Evolutionary conservation across 2,113 vertebrate species (phyloP).

Genomic region (Peucedramus taeniatus): DNA sequence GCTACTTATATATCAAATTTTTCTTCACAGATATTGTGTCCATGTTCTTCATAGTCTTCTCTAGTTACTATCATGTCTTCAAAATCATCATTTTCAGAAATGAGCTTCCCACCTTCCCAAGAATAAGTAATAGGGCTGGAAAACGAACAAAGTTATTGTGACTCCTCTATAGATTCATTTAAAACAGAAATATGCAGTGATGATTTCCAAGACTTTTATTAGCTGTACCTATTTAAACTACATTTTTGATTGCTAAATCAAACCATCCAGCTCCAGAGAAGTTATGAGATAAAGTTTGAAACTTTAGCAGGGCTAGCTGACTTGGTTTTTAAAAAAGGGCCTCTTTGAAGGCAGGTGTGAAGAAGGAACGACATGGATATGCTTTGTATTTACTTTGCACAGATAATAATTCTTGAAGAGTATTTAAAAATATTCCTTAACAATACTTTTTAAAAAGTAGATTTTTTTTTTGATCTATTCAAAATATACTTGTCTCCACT

Average conservation of each 20-base stretch:
- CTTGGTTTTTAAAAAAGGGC: neutral
- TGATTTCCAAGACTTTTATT: neutral
- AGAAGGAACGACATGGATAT: neutral
- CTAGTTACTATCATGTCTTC: conserved; percentile 95
- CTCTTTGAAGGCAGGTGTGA: neutral
- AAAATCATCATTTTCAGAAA: conserved; percentile 93
- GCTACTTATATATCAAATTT: conserved; percentile 92
- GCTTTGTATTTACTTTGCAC: neutral
- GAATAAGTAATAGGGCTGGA: conserved; percentile 89
- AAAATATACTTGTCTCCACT: neutral
- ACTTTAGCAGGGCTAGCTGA: neutral
- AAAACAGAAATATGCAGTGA: neutral
- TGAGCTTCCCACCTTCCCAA: conserved; percentile 95
- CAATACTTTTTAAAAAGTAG: neutral
- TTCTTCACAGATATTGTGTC: conserved; percentile 93
- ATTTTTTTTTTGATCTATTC: neutral
- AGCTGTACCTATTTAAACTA: neutral
- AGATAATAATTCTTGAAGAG: neutral
- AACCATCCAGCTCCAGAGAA: neutral
- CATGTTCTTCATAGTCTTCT: conserved; percentile 97
- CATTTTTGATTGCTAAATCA: neutral
- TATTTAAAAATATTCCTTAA: neutral
- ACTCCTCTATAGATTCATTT: neutral
- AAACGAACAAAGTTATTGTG: conserved; percentile 10
- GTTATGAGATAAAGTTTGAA: neutral